These are phyloP conservation scores for Drosophila nr. fundita DNA, from an alignment of 2,888 invertebrate genomes.

Conservation along the genomic window DNA sequence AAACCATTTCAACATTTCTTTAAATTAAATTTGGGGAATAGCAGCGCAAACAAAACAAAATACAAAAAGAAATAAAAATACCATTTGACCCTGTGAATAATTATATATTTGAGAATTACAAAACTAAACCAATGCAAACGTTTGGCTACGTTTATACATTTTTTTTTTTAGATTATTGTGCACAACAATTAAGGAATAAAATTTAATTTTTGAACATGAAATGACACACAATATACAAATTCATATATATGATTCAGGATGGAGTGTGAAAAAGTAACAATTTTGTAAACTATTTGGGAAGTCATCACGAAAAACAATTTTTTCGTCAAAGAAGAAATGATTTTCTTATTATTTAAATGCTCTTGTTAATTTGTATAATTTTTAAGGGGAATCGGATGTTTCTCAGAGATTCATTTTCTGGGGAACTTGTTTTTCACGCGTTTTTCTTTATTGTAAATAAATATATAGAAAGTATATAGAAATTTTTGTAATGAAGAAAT, in stretches of 20 bases:
- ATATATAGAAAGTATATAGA: background rate
- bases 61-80: conserved; percentile 1
- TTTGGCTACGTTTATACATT: conserved; percentile 5
- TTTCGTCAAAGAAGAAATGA: background rate
- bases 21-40: background rate
- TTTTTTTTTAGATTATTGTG: conserved; percentile 16
- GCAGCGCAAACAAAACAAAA: conserved; percentile 5
- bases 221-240: conserved; percentile 5
- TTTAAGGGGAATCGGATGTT: conserved; percentile 14
- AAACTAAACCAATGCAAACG: conserved; percentile 7
- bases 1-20: background rate
- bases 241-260: background rate
- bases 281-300: conserved; percentile 1
- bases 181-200: conserved; percentile 8
- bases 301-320: background rate
- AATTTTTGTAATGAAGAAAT: conserved; percentile 25
- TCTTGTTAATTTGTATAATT: conserved; percentile 26
- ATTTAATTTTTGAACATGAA: conserved; percentile 28
- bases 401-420: conserved; percentile 25
- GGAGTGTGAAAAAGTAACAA: background rate
- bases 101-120: conserved; percentile 15
- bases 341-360: conserved; percentile 20
- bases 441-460: conserved; percentile 35
- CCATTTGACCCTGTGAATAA: conserved; percentile 52
- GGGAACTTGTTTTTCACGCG: conserved; percentile 26